Percentiles rank a stretch among this genome's conserved stretches.
Evolutionary conservation across 1,140 invertebrate genomes (phyloP).

Genomic region (Ericerus pela): DNA sequence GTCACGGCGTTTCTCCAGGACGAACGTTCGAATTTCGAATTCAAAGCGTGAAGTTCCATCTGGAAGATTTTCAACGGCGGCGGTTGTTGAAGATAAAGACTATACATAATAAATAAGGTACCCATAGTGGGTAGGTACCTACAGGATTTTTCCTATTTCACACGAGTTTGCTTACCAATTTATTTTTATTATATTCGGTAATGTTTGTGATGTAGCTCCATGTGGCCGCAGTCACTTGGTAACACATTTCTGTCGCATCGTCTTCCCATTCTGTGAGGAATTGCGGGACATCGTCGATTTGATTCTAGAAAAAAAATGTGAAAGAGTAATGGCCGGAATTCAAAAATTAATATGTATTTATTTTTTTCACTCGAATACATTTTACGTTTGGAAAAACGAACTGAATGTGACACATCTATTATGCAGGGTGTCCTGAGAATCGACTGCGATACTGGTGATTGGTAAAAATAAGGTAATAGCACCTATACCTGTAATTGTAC

Average conservation of each 20-base stretch:
- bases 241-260: conserved; percentile 55
- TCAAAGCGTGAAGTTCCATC: conserved; percentile 48
- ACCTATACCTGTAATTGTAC: too few relatives aligned
- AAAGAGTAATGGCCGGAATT: too few relatives aligned
- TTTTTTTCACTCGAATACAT: too few relatives aligned
- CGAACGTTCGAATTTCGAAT: conserved; percentile 46
- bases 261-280: conserved; percentile 56
- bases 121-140: too few relatives aligned
- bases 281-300: conserved; percentile 48
- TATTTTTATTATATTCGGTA: conserved; percentile 48
- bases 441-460: too few relatives aligned
- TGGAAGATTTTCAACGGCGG: conserved; percentile 23
- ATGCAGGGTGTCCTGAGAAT: too few relatives aligned
- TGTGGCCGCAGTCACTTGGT: conserved; percentile 47
- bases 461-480: too few relatives aligned
- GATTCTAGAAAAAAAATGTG: neutral
- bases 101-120: neutral
- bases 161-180: conserved; percentile 39
- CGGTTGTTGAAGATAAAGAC: neutral
- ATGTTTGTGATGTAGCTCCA: conserved; percentile 68
- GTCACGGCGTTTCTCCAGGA: conserved; percentile 54
- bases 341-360: too few relatives aligned
- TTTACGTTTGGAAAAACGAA: too few relatives aligned
- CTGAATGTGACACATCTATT: too few relatives aligned
- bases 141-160: too few relatives aligned